Evolutionary conservation across 1,140 invertebrate species (phyloP).

Genomic region (Spodoptera frugiperda): DNA sequence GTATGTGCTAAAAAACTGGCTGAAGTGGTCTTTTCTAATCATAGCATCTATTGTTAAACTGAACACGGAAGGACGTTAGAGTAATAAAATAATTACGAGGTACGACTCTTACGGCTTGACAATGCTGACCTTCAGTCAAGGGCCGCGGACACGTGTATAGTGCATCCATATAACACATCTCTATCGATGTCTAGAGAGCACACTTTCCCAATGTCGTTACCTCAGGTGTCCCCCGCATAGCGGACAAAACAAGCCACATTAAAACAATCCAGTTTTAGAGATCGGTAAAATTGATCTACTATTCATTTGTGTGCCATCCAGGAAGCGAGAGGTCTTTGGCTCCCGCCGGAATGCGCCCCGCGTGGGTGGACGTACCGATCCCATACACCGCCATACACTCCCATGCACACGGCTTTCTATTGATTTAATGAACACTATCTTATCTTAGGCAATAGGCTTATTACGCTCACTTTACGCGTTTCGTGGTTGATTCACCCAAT

Average conservation of each 20-base stretch:
- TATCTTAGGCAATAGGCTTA: conserved; percentile 78
- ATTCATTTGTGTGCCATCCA: conserved; percentile 71
- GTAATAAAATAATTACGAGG: background rate
- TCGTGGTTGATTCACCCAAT: conserved; percentile 52
- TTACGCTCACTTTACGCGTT: conserved; percentile 66
- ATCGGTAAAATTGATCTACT: conserved; percentile 53
- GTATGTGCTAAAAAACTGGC: too few species aligned
- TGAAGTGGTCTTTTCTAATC: background rate
- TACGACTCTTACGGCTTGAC: background rate
- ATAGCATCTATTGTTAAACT: conserved; percentile 2
- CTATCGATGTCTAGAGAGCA: background rate
- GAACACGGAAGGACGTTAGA: background rate
- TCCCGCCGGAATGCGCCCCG: conserved; percentile 75
- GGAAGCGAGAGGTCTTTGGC: conserved; percentile 84
- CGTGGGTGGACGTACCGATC: conserved; percentile 70
- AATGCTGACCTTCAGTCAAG: conserved; percentile 3
- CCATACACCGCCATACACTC: conserved; percentile 58
- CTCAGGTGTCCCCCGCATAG: conserved; percentile 33
- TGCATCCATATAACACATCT: conserved; percentile 12
- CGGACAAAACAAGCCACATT: conserved; percentile 40
- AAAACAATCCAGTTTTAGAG: conserved; percentile 54
- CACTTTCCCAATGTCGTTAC: conserved; percentile 30
- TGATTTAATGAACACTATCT: conserved; percentile 81
- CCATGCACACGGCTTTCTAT: conserved; percentile 71
- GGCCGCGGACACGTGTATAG: background rate